These are phyloP conservation scores for Neelides sp. DNA, from an alignment of 1,140 invertebrate genomes.

Conservation along the genomic window DNA sequence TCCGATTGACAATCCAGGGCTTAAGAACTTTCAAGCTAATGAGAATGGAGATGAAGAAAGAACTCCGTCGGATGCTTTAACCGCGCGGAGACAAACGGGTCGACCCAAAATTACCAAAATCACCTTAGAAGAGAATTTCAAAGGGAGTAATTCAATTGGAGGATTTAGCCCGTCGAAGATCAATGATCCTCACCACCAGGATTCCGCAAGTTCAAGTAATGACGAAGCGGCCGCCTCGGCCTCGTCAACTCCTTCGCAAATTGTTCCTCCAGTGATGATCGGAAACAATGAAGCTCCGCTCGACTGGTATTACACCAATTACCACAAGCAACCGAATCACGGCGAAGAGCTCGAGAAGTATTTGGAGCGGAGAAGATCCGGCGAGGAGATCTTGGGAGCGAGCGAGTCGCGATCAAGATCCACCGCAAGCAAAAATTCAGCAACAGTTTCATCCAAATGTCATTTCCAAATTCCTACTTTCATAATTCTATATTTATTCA, in stretches of 20 bases:
- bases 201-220: not conserved
- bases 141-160: not conserved
- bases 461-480: no score
- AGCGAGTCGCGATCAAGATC: no score
- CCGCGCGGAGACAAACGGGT: constrained; percentile 14
- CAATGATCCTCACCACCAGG: not conserved
- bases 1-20: constrained; percentile 17
- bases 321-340: constrained; percentile 43
- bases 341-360: constrained; percentile 26
- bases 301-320: constrained; percentile 66
- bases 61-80: constrained; percentile 9
- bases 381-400: no score
- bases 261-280: constrained; percentile 25
- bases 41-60: not conserved
- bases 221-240: constrained; percentile 3
- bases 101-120: constrained; percentile 29
- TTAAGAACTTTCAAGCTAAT: not conserved
- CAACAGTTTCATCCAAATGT: no score
- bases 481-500: no score
- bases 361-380: constrained; percentile 20
- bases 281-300: constrained; percentile 39
- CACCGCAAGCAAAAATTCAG: no score
- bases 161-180: not conserved
- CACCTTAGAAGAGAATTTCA: constrained; percentile 13
- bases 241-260: constrained; percentile 4